A percentile compares a stretch with the other conserved stretches of the same genome.
phyloP scores from a whole-genome alignment of 2,888 invertebrate genomes.

The Orthosia gracilis region DNA sequence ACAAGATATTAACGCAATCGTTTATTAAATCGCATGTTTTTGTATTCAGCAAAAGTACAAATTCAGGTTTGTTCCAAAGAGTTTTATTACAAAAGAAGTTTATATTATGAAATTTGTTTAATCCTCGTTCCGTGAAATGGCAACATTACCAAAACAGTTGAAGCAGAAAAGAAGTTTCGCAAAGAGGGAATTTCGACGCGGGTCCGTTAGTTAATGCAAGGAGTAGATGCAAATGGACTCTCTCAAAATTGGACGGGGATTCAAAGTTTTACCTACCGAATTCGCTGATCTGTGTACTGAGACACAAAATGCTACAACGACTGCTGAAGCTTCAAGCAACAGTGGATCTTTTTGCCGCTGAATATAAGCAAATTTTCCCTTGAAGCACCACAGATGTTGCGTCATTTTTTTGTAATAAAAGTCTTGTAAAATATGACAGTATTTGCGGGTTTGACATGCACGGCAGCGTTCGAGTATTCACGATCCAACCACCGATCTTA shows the following conservation, averaged over 20 bases:
- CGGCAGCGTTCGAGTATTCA: conserved; percentile 76
- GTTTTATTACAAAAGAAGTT: conserved; percentile 61
- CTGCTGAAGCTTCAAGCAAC: conserved; percentile 21
- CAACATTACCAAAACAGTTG: conserved; percentile 61
- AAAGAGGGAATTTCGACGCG: conserved; percentile 69
- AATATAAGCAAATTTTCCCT: conserved; percentile 62
- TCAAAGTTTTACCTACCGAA: conserved; percentile 82
- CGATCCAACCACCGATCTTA: conserved; percentile 77
- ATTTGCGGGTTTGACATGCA: conserved; percentile 79
- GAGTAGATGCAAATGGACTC: conserved; percentile 85
- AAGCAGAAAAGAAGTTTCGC: conserved; percentile 68
- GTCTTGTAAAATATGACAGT: conserved; percentile 79
- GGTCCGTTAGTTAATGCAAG: conserved; percentile 77
- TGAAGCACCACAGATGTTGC: conserved; percentile 45
- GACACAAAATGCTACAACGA: conserved; percentile 49
- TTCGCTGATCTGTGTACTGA: conserved; percentile 71
- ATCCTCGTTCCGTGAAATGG: conserved; percentile 59
- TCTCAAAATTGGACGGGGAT: conserved; percentile 83
- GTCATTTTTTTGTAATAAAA: conserved; percentile 56
- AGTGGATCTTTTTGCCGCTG: conserved; percentile 45
- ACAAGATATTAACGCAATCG: conserved; percentile 25
- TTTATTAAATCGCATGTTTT: conserved; percentile 26
- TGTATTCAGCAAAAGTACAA: conserved; percentile 28
- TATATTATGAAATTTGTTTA: conserved; percentile 66
- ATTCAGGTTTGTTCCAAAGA: conserved; percentile 56